Conservation (phyloP, 2,797 vertebrate genomes). For the Anabacerthia variegaticeps region DNA sequence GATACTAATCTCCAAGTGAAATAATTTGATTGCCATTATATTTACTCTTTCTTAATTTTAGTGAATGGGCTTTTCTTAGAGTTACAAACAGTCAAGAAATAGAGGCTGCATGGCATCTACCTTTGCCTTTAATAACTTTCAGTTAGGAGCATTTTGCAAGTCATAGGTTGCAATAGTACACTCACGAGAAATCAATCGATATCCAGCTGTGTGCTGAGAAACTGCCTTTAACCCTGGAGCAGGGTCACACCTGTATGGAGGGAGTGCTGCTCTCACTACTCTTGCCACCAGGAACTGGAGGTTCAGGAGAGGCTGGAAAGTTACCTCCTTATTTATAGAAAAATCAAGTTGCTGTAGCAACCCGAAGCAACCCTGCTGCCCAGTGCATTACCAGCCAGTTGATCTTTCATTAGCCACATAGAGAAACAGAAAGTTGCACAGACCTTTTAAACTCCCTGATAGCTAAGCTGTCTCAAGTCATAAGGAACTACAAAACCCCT, state of each 20-base stretch:
- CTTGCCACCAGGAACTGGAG: neutral
- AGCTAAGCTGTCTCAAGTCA: neutral
- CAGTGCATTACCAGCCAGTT: neutral
- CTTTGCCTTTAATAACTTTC: neutral
- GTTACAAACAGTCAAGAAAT: neutral
- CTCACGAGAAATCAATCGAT: neutral
- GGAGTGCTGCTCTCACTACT: neutral
- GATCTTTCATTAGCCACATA: constrained; percentile 29
- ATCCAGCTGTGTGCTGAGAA: neutral
- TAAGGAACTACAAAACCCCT: neutral
- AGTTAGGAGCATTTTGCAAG: neutral
- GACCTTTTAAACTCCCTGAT: neutral
- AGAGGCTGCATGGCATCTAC: neutral
- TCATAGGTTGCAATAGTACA: neutral
- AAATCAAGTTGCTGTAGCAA: constrained; percentile 52
- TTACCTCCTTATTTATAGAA: constrained; percentile 23
- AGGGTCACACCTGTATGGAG: neutral
- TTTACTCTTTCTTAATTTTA: neutral
- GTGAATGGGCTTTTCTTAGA: neutral
- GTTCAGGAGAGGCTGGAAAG: neutral
- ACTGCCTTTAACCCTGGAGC: neutral
- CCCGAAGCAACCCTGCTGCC: constrained; percentile 18
- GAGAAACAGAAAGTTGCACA: neutral
- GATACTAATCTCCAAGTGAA: neutral
- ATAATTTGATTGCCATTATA: neutral